phyloP scores from a whole-genome alignment of 2,797 vertebrate species.

The Pteronotus mesoamericanus region DNA sequence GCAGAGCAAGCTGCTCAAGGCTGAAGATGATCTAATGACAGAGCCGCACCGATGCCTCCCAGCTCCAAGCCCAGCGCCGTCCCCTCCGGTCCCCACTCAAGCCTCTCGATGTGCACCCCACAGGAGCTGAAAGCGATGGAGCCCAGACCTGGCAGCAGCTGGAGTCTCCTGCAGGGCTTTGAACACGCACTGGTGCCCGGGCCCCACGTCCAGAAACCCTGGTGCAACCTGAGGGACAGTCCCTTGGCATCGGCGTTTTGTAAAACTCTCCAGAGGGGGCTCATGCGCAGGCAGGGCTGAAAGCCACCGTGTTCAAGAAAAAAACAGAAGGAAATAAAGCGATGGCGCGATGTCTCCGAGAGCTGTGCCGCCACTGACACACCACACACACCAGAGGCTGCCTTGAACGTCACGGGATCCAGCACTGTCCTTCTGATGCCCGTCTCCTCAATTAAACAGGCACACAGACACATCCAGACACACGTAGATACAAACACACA shows the following conservation, averaged over 20 bases:
- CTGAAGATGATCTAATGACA: background rate
- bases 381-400: background rate
- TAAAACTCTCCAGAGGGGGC: background rate
- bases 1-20: background rate
- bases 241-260: background rate
- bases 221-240: background rate
- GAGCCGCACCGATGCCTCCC: background rate
- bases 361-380: background rate
- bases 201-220: background rate
- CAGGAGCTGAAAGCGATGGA: background rate
- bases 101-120: accelerated
- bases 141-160: background rate
- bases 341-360: background rate
- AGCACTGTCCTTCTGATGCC: background rate
- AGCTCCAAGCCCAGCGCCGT: background rate
- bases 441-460: background rate
- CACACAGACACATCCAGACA: background rate
- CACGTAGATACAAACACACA: background rate
- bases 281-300: background rate
- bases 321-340: background rate
- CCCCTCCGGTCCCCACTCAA: too few relatives aligned
- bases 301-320: background rate
- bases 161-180: background rate
- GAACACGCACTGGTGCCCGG: background rate
- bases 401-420: background rate